phyloP scores from a whole-genome alignment of 2,113 vertebrate species.

The Crocuta crocuta region DNA sequence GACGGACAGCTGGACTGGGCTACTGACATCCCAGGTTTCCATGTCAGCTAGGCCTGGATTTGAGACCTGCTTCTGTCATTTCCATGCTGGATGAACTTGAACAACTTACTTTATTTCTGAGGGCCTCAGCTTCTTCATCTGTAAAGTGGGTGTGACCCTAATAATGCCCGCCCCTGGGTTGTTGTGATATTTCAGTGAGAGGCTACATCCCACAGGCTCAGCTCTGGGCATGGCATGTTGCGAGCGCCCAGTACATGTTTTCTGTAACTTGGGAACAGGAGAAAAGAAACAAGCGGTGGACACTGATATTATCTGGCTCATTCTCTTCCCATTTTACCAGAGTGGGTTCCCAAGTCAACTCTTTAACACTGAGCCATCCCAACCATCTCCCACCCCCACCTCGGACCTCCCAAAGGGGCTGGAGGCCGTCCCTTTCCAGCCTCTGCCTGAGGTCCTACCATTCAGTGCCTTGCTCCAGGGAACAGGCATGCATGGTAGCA shows the following conservation, averaged over 20 bases:
- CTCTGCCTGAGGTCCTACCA: not conserved
- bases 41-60: not conserved
- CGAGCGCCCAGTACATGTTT: not conserved
- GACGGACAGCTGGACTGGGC: accelerated
- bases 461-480: not conserved
- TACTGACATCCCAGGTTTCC: not conserved
- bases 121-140: not conserved
- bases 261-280: not conserved
- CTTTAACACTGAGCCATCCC: not conserved
- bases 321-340: not conserved
- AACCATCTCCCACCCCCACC: not conserved
- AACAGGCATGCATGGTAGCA: accelerated
- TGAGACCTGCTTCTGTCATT: not conserved
- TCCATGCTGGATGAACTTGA: not conserved
- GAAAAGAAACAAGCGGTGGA: not conserved
- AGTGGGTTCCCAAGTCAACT: not conserved
- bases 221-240: not conserved
- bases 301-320: not conserved
- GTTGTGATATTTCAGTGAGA: not conserved
- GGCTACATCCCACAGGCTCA: not conserved
- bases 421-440: not conserved
- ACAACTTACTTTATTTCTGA: not conserved
- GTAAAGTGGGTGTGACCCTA: not conserved
- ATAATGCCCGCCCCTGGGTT: not conserved
- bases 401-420: not conserved